Percentiles rank a stretch among this genome's conserved stretches.
Evolutionary conservation across 64 coral and sea anemone genomes (phyloP).

Genomic region (Dendronephthya gigantea): DNA sequence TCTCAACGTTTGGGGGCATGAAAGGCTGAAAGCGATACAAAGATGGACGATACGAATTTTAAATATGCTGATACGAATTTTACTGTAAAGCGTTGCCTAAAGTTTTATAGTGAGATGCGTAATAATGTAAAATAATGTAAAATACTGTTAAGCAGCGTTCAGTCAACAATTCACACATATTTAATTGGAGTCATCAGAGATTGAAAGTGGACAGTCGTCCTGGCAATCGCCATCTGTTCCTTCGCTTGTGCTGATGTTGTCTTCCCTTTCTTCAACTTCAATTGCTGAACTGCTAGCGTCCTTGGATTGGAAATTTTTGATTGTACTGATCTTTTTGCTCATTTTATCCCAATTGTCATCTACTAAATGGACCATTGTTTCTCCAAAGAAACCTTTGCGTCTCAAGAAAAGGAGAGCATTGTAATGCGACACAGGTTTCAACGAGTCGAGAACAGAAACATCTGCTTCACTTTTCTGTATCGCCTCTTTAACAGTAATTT

Average conservation of each 20-base stretch:
- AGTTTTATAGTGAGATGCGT: too few species aligned
- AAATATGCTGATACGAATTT: too few species aligned
- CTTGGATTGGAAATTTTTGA: constrained; percentile 24
- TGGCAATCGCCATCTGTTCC: constrained; percentile 9
- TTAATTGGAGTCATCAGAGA: constrained; percentile 1
- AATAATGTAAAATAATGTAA: too few species aligned
- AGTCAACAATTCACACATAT: not conserved
- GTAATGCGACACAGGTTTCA: constrained; percentile 42
- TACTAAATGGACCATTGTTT: constrained; percentile 10
- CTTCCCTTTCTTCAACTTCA: too few species aligned
- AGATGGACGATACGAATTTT: too few species aligned
- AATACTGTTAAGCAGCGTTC: too few species aligned
- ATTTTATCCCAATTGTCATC: constrained; percentile 31
- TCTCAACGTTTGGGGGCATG: too few species aligned
- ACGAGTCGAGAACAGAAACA: constrained; percentile 19
- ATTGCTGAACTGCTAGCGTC: too few species aligned
- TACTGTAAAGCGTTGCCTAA: too few species aligned
- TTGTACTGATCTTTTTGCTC: constrained; percentile 26
- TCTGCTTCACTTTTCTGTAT: constrained; percentile 35
- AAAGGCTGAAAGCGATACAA: too few species aligned
- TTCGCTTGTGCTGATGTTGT: constrained; percentile 1
- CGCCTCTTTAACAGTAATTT: constrained; percentile 29
- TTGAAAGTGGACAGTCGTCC: constrained; percentile 9
- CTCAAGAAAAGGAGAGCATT: constrained; percentile 35
- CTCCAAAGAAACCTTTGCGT: constrained; percentile 21